Percentiles rank a stretch among this genome's conserved stretches.
phyloP scores from a whole-genome alignment of 2,797 vertebrate species.

The Propithecus deckenii region DNA sequence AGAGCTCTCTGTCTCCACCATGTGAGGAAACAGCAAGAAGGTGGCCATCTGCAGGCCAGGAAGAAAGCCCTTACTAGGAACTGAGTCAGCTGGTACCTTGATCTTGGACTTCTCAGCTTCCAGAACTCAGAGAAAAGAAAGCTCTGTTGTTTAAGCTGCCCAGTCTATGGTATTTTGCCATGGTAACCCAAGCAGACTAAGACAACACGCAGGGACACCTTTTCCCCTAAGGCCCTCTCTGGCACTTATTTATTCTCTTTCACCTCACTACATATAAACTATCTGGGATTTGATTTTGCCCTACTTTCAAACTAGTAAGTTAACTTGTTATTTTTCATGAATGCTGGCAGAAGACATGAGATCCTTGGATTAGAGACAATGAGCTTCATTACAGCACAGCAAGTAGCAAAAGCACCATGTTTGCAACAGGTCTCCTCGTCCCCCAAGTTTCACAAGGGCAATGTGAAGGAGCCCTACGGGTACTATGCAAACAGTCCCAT shows the following conservation, averaged over 20 bases:
- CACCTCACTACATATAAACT: not conserved
- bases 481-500: not conserved
- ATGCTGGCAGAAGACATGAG: not conserved
- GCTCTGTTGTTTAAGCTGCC: not conserved
- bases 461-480: not conserved
- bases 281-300: not conserved
- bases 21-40: not conserved
- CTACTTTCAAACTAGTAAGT: not conserved
- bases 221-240: not conserved
- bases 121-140: not conserved
- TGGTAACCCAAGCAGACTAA: not conserved
- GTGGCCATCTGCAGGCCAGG: not conserved
- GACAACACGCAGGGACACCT: not conserved
- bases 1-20: not conserved
- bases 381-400: not conserved
- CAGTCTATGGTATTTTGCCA: not conserved
- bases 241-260: not conserved
- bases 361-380: not conserved
- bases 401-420: not conserved
- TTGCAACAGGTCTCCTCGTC: not conserved
- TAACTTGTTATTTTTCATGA: not conserved
- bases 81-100: not conserved
- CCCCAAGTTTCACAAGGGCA: not conserved
- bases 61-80: not conserved
- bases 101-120: not conserved